These are phyloP conservation scores for Ranitomeya variabilis DNA, from an alignment of 2,113 vertebrate genomes.

Conservation along the genomic window DNA sequence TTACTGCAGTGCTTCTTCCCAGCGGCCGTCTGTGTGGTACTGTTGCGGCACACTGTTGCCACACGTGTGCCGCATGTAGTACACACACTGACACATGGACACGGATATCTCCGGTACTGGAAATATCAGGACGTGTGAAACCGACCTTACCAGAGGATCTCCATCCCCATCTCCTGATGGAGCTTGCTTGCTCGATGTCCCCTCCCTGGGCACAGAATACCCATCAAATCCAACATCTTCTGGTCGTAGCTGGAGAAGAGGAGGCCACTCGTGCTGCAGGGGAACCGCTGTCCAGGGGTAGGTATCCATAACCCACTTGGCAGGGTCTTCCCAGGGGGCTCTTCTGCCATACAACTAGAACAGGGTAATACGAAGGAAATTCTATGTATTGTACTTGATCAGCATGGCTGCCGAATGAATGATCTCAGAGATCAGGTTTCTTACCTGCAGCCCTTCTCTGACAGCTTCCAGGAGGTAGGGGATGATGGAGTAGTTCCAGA, in stretches of 20 bases:
- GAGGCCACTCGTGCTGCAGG: constrained; percentile 89
- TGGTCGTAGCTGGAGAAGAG: constrained; percentile 90
- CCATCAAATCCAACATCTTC: constrained; percentile 97
- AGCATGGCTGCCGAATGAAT: not conserved
- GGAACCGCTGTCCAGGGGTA: constrained; percentile 89
- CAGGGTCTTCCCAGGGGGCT: constrained; percentile 93
- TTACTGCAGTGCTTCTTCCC: too few species aligned
- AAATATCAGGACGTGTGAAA: too few species aligned
- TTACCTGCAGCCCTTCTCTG: constrained; percentile 96
- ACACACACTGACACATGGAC: too few species aligned
- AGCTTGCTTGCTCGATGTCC: constrained; percentile 81
- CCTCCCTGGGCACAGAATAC: constrained; percentile 85
- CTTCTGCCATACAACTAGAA: constrained; percentile 89
- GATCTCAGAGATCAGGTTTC: constrained; percentile 1
- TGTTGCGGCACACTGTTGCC: too few species aligned
- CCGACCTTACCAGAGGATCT: constrained; percentile 88
- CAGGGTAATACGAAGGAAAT: not conserved
- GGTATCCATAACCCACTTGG: constrained; percentile 94
- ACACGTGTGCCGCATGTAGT: too few species aligned
- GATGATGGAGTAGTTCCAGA: constrained; percentile 99
- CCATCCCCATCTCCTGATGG: constrained; percentile 87
- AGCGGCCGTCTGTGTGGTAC: too few species aligned
- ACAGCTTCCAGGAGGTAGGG: constrained; percentile 96
- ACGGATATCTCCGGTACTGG: too few species aligned
- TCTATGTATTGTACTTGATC: not conserved